These are phyloP conservation scores for Halcyon leucocephala DNA, from an alignment of 2,797 vertebrate species.

Conservation along the genomic window DNA sequence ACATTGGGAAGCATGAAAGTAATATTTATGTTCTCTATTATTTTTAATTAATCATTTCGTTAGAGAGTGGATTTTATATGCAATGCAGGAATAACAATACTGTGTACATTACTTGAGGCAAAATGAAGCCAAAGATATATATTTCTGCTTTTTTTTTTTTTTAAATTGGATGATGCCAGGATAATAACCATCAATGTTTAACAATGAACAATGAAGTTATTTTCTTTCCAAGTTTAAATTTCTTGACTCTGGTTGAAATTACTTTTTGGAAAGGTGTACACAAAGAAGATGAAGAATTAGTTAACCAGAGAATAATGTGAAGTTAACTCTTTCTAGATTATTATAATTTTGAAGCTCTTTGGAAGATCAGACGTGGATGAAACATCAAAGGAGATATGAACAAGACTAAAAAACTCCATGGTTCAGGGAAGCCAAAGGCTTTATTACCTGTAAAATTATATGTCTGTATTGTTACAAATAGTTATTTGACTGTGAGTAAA, in stretches of 20 bases:
- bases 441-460: neutral
- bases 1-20: neutral
- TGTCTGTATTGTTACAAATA: neutral
- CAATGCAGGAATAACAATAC: neutral
- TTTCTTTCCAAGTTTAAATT: neutral
- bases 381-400: neutral
- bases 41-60: neutral
- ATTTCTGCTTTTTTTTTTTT: neutral
- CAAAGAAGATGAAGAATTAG: neutral
- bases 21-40: neutral
- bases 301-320: neutral
- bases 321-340: neutral
- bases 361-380: neutral
- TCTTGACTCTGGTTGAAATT: neutral
- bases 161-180: neutral
- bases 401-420: neutral
- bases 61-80: neutral
- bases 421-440: neutral
- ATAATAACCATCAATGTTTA: neutral
- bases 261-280: neutral
- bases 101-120: neutral
- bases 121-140: neutral
- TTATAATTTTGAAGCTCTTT: neutral
- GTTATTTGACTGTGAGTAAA: neutral
- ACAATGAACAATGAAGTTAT: neutral